Evolutionary conservation across 2,113 vertebrate genomes (phyloP).

Genomic region (Phylloscopus whistleri): DNA sequence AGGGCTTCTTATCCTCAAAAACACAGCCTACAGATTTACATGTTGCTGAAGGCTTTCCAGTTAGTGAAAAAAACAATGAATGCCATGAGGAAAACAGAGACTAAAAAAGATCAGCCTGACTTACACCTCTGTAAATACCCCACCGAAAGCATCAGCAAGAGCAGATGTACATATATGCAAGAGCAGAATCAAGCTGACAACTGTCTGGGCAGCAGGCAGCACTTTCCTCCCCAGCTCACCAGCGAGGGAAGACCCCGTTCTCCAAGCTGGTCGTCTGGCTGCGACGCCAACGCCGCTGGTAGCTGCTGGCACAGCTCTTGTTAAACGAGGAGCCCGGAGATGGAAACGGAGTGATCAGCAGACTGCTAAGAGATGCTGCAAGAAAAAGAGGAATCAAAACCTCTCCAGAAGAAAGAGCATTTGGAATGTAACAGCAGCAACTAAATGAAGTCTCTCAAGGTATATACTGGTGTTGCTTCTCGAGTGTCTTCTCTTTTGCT

Average conservation of each 20-base stretch:
- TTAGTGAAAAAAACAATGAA: not conserved
- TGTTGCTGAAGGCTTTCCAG: not conserved
- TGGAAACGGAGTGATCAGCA: slow-evolving; percentile 94
- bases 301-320: slow-evolving; percentile 97
- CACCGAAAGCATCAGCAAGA: not conserved
- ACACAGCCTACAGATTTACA: not conserved
- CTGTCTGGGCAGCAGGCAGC: not conserved
- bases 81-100: not conserved
- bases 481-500: not conserved
- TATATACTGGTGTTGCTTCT: not conserved
- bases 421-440: not conserved
- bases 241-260: slow-evolving; percentile 96
- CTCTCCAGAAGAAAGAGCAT: not conserved
- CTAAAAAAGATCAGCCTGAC: not conserved
- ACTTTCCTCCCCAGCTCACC: slow-evolving; percentile 75
- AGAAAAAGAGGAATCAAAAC: not conserved
- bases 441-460: not conserved
- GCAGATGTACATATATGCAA: not conserved
- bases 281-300: slow-evolving; percentile 95
- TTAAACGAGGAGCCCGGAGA: slow-evolving; percentile 95
- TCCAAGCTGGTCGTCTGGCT: slow-evolving; percentile 98
- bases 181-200: not conserved
- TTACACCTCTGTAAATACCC: not conserved
- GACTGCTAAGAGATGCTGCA: slow-evolving; percentile 94
- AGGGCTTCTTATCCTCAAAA: not conserved